Evolutionary conservation across 2,113 vertebrate genomes (phyloP).

Genomic region (Vidua macroura): DNA sequence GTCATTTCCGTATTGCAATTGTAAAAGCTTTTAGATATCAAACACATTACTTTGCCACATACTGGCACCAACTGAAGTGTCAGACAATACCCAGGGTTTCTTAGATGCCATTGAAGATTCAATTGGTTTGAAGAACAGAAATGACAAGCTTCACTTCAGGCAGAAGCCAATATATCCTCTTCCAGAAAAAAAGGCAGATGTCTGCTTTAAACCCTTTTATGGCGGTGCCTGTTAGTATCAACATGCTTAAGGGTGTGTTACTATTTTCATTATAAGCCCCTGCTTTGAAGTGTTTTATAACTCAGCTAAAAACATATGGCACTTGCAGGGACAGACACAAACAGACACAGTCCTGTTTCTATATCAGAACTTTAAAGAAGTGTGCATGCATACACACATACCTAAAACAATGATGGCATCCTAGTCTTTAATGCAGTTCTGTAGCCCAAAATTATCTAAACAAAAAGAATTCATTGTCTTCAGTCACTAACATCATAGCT

Average conservation of each 20-base stretch:
- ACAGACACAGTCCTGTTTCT: background rate
- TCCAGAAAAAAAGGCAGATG: background rate
- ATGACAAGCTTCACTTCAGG: background rate
- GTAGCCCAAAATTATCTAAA: background rate
- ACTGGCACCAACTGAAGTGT: background rate
- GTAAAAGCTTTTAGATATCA: background rate
- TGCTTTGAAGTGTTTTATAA: background rate
- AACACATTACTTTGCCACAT: background rate
- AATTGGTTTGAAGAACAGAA: background rate
- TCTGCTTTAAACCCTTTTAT: background rate
- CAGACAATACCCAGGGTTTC: background rate
- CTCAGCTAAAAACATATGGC: background rate
- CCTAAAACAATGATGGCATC: background rate
- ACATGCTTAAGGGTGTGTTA: background rate
- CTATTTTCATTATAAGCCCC: background rate
- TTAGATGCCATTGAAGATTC: background rate
- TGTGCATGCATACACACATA: background rate
- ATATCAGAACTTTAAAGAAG: background rate
- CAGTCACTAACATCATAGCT: background rate
- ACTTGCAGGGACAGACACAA: background rate
- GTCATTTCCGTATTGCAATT: background rate
- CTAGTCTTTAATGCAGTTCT: background rate
- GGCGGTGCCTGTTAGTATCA: background rate
- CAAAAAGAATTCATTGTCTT: background rate
- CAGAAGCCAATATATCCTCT: background rate